These are phyloP conservation scores for Rallus limicola DNA, from an alignment of 2,113 vertebrate genomes.

Conservation along the genomic window DNA sequence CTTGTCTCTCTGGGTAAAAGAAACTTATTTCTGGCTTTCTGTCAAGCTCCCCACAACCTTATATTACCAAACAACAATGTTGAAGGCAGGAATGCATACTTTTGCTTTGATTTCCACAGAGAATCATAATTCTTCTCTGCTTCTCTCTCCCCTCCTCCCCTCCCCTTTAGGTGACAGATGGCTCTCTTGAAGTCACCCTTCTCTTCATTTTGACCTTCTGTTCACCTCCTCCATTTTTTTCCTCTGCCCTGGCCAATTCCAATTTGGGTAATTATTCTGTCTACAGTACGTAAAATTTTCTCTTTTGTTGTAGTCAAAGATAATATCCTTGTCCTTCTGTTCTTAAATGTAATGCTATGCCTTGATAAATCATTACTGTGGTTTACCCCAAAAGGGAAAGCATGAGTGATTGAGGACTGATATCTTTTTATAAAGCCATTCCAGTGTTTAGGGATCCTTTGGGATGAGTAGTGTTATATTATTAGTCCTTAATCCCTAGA, in stretches of 20 bases:
- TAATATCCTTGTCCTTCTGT: constrained; percentile 52
- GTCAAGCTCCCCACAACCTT: constrained; percentile 77
- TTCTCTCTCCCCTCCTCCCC: constrained; percentile 29
- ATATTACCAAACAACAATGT: constrained; percentile 71
- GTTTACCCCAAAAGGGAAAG: constrained; percentile 43
- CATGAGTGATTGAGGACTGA: constrained; percentile 32
- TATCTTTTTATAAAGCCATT: constrained; percentile 52
- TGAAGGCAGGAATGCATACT: constrained; percentile 71
- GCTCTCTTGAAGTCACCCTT: constrained; percentile 64
- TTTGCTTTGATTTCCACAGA: constrained; percentile 74
- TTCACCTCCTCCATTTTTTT: constrained; percentile 64
- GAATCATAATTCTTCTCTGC: constrained; percentile 69
- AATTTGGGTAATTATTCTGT: constrained; percentile 72
- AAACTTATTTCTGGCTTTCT: constrained; percentile 74
- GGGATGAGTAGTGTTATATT: constrained; percentile 44
- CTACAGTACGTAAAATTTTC: constrained; percentile 56
- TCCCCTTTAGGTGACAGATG: constrained; percentile 68
- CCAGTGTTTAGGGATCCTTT: constrained; percentile 36
- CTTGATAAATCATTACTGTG: constrained; percentile 51
- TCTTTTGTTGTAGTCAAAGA: constrained; percentile 53
- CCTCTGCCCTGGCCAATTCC: constrained; percentile 26
- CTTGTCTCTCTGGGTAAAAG: constrained; percentile 78
- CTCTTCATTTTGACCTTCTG: constrained; percentile 66
- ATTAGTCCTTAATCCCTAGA: constrained; percentile 42
- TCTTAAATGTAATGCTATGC: constrained; percentile 40